phyloP scores from a whole-genome alignment of 2,113 vertebrate genomes.

The Bos indicus region DNA sequence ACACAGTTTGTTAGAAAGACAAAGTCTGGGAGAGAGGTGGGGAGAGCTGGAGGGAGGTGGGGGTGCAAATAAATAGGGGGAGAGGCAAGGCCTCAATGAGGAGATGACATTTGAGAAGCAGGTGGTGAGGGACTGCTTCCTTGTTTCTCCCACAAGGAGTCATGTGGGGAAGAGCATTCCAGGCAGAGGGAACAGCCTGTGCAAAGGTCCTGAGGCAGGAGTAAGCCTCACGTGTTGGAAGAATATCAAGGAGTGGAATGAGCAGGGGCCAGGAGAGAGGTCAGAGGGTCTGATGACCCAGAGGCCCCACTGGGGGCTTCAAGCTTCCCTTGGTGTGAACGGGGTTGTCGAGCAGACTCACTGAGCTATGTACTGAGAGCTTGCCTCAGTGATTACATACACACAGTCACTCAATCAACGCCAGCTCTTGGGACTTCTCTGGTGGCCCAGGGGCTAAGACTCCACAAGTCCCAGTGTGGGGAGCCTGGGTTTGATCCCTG shows the following conservation, averaged over 20 bases:
- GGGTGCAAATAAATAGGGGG: background rate
- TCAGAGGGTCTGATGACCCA: background rate
- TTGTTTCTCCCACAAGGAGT: background rate
- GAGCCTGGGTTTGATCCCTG: background rate
- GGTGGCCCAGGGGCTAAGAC: background rate
- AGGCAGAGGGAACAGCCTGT: background rate
- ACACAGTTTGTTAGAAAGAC: fast-evolving
- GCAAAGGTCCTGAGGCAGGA: background rate
- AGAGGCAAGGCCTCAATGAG: background rate
- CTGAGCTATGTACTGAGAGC: background rate
- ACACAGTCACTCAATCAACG: background rate
- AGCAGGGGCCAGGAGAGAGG: background rate
- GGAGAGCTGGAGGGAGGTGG: background rate
- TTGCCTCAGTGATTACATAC: background rate
- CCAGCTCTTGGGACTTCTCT: background rate
- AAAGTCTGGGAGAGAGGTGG: background rate
- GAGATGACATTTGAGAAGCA: background rate
- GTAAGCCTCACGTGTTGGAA: background rate
- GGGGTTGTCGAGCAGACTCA: background rate
- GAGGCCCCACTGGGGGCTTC: background rate
- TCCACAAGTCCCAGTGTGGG: background rate
- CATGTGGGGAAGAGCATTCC: background rate
- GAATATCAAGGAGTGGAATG: background rate
- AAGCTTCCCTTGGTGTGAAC: fast-evolving
- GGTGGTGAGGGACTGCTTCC: background rate